Conservation (phyloP, 2,888 invertebrate species). For the Drosophila neutralis region DNA sequence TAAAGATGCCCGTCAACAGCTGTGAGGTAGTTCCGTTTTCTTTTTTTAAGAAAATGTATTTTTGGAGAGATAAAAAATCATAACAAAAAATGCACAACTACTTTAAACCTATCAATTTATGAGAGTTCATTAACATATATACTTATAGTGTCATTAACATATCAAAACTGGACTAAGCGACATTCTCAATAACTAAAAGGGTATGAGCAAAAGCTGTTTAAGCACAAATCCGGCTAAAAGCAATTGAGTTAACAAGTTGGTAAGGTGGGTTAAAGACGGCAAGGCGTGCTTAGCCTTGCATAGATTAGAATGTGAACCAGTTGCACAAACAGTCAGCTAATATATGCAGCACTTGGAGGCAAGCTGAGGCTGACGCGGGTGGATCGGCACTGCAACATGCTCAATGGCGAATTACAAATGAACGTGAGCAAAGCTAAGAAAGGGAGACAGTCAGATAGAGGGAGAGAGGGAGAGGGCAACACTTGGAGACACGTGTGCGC, state of each 20-base stretch:
- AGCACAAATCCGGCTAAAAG: conserved; percentile 33
- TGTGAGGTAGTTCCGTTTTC: not conserved
- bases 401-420: conserved; percentile 58
- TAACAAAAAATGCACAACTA: not conserved
- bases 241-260: conserved; percentile 56
- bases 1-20: not conserved
- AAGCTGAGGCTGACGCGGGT: not conserved
- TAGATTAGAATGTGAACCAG: conserved; percentile 74
- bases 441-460: conserved; percentile 17
- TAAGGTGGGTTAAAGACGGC: conserved; percentile 17
- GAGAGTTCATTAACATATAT: not conserved
- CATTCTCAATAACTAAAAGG: not conserved
- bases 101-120: not conserved
- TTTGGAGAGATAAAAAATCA: not conserved
- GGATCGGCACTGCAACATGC: not conserved
- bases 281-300: conserved; percentile 54
- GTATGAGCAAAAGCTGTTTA: conserved; percentile 19
- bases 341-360: conserved; percentile 31
- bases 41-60: not conserved
- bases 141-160: not conserved
- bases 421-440: conserved; percentile 56
- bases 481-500: conserved; percentile 58
- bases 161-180: not conserved
- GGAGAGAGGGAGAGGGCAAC: conserved; percentile 4
- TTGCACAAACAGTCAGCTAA: conserved; percentile 43